Evolutionary conservation across 2,797 vertebrate genomes (phyloP), one percentile per base, ranked within the genome.

Genomic region (Phylloscopus collybita): DNA sequence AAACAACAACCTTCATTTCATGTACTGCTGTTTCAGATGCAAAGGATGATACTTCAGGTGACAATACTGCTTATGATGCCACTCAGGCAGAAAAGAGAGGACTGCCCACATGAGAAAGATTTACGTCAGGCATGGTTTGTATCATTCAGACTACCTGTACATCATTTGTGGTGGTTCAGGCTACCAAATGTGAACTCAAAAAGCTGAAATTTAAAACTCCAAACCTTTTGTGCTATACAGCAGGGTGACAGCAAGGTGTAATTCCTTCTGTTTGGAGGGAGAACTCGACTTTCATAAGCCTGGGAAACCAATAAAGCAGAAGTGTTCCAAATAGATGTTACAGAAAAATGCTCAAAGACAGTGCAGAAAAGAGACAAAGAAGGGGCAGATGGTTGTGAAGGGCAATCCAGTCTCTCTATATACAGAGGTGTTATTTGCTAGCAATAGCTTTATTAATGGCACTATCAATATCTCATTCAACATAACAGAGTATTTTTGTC

Each of bases 391-490:
- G 64, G 57, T n/a, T 82, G 22, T 44, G 88, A 90, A 78, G 38
- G 74, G 64, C 70, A 94, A 47, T 11, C 34, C 34, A 76, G 80
- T 50, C 32, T 80, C 51, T 57, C 22, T 91, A 34, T 66, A 18
- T 74, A 94, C 60, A 92, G 71, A 80, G 75, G 34, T 49, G 36
- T 80, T 92, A 95, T 91, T 97, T 87, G 74, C 73, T 86, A 91
- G 86, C 86, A 90, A 74, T 78, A 88, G 86, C 75, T 80, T 92
- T 91, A 95, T 91, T 94, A 96, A 93, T 51, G 57, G 53, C 65
- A 67, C 86, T 89, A 92, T 92, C 84, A 96, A 87, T 87, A 67
- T 94, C 78, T 89, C 81, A 92, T 89, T 80, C 86, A 96, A 94
- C 61, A 51, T 57, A 76, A 89, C 32, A 74, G 80, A 90, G 64